phyloP scores from a whole-genome alignment of 2,113 vertebrate genomes.

The Ondatra zibethicus region DNA sequence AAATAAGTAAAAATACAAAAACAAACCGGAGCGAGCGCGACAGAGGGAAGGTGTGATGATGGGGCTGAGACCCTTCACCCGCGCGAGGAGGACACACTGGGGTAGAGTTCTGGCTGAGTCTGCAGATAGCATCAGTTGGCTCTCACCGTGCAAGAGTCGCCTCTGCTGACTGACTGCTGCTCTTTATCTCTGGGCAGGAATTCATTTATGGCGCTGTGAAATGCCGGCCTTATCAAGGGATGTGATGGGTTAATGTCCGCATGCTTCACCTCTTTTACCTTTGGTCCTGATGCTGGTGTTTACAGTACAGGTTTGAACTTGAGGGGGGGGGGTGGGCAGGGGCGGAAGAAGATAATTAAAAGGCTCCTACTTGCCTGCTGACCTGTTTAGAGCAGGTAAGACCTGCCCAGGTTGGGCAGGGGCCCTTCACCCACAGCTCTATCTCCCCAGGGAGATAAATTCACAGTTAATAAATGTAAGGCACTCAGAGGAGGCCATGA shows the following conservation, averaged over 20 bases:
- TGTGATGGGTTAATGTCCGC: slow-evolving; percentile 80
- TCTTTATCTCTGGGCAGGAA: slow-evolving; percentile 83
- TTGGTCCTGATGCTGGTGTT: slow-evolving; percentile 86
- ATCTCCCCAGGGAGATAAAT: slow-evolving; percentile 87
- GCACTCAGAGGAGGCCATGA: not conserved
- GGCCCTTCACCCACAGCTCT: slow-evolving; percentile 80
- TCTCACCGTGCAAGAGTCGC: slow-evolving; percentile 45
- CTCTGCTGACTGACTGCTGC: slow-evolving; percentile 71
- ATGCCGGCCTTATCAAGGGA: slow-evolving; percentile 81
- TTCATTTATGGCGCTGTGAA: slow-evolving; percentile 87
- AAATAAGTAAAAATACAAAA: not conserved
- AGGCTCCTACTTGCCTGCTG: slow-evolving; percentile 79
- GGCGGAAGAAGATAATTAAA: slow-evolving; percentile 80
- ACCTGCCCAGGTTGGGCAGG: slow-evolving; percentile 79
- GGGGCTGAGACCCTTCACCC: not conserved
- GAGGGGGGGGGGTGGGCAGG: slow-evolving; percentile 61
- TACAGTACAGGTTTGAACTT: slow-evolving; percentile 71
- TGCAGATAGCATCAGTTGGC: slow-evolving; percentile 17
- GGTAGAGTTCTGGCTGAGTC: not conserved
- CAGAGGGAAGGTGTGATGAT: not conserved
- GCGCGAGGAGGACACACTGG: not conserved
- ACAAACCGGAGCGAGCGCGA: no score
- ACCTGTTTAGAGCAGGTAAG: slow-evolving; percentile 83
- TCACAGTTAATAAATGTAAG: slow-evolving; percentile 92
- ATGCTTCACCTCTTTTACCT: slow-evolving; percentile 83